Evolutionary conservation across 2,113 vertebrate genomes (phyloP).

Genomic region (Forbesichthys agassizii): DNA sequence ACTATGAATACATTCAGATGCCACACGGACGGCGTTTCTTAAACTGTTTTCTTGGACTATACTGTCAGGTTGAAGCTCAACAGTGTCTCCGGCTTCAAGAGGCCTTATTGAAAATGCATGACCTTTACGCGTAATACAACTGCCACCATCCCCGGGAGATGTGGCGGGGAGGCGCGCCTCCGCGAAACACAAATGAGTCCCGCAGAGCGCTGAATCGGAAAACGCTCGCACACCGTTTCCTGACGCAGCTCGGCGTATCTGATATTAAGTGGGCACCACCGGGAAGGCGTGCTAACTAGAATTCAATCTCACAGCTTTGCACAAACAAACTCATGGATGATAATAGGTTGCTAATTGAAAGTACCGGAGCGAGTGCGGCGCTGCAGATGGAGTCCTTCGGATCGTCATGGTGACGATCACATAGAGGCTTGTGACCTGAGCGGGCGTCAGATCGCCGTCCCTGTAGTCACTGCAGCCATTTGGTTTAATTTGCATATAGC

Average conservation of each 20-base stretch:
- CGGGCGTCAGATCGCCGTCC: conserved; percentile 47
- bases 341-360: conserved; percentile 71
- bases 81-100: conserved; percentile 43
- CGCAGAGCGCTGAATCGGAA: conserved; percentile 6
- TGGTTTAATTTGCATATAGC: conserved; percentile 39
- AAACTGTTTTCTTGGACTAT: conserved; percentile 47
- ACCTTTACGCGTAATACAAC: conserved; percentile 41
- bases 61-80: conserved; percentile 43
- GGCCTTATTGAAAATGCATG: conserved; percentile 58
- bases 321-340: conserved; percentile 73
- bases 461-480: conserved; percentile 22
- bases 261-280: background rate
- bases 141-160: conserved; percentile 42
- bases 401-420: conserved; percentile 56
- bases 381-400: conserved; percentile 61
- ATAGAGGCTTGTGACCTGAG: conserved; percentile 53
- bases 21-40: conserved; percentile 30
- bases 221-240: background rate
- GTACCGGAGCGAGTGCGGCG: conserved; percentile 48
- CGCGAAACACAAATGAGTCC: conserved; percentile 29
- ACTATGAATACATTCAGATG: conserved; percentile 51
- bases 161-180: conserved; percentile 35
- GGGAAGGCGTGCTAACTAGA: conserved; percentile 44
- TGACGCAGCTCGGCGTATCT: conserved; percentile 14
- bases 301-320: conserved; percentile 59